These are phyloP conservation scores for Bubo scandiacus DNA, from an alignment of 2,113 vertebrate genomes.

Conservation along the genomic window DNA sequence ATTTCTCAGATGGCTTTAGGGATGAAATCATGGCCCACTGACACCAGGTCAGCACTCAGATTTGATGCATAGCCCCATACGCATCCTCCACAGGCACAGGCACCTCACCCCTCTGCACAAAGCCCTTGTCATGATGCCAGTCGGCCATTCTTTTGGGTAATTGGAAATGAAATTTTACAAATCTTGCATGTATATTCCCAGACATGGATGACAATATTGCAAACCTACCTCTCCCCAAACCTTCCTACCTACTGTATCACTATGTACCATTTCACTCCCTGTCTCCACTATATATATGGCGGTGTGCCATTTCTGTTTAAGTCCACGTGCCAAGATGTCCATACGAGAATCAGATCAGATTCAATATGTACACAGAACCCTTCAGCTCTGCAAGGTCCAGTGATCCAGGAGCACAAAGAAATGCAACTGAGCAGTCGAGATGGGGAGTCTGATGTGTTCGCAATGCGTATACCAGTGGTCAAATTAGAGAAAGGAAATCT, in stretches of 20 bases:
- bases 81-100: neutral
- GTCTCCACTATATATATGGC: neutral
- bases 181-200: neutral
- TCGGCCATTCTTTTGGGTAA: neutral
- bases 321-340: neutral
- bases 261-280: neutral
- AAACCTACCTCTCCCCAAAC: neutral
- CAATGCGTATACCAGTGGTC: neutral
- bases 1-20: neutral
- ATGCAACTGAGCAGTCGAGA: neutral
- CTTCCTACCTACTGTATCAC: neutral
- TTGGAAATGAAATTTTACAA: neutral
- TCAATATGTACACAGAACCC: neutral
- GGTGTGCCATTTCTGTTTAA: neutral
- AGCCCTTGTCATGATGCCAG: neutral
- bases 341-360: neutral
- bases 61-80: neutral
- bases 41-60: neutral
- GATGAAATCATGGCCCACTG: neutral
- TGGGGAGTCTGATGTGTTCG: neutral
- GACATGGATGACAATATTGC: rapidly evolving
- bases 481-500: slow-evolving; percentile 37
- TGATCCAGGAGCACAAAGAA: slow-evolving; percentile 2
- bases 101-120: neutral
- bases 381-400: neutral